Evolutionary conservation across 2,113 vertebrate species (phyloP).

Genomic region (Mus spicilegus): DNA sequence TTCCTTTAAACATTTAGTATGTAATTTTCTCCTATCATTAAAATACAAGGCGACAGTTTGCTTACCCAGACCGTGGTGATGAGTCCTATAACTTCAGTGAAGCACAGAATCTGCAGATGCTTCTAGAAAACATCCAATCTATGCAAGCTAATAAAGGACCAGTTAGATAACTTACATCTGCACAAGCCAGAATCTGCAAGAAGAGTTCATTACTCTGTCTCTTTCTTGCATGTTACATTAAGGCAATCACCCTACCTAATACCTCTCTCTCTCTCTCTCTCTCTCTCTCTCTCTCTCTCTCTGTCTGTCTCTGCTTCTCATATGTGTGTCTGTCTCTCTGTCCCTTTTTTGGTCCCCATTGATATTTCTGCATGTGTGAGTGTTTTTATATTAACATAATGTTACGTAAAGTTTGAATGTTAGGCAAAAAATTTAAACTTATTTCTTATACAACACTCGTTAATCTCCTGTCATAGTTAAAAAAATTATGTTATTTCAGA

Average conservation of each 20-base stretch:
- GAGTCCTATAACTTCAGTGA: constrained; percentile 77
- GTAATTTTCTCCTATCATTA: constrained; percentile 75
- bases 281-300: neutral
- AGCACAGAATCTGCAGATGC: constrained; percentile 81
- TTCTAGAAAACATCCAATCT: constrained; percentile 76
- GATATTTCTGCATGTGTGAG: neutral
- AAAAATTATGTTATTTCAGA: neutral
- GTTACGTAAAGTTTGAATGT: constrained; percentile 32
- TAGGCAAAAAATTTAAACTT: neutral
- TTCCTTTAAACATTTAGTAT: constrained; percentile 72
- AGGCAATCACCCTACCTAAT: constrained; percentile 70
- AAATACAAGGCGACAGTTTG: constrained; percentile 72
- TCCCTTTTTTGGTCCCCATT: neutral
- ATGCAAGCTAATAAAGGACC: constrained; percentile 76
- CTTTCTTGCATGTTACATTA: constrained; percentile 70
- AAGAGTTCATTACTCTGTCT: constrained; percentile 78
- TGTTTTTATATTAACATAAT: neutral
- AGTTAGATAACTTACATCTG: constrained; percentile 80
- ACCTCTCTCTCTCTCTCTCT: neutral
- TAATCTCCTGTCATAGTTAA: neutral
- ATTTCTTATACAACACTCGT: neutral
- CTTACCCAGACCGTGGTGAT: constrained; percentile 70
- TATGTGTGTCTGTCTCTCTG: neutral
- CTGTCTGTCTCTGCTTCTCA: neutral
- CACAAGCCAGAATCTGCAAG: constrained; percentile 62